Base-by-base conservation (phyloP, 2,113 vertebrate species). In the Copsychus sechellarum region DNA sequence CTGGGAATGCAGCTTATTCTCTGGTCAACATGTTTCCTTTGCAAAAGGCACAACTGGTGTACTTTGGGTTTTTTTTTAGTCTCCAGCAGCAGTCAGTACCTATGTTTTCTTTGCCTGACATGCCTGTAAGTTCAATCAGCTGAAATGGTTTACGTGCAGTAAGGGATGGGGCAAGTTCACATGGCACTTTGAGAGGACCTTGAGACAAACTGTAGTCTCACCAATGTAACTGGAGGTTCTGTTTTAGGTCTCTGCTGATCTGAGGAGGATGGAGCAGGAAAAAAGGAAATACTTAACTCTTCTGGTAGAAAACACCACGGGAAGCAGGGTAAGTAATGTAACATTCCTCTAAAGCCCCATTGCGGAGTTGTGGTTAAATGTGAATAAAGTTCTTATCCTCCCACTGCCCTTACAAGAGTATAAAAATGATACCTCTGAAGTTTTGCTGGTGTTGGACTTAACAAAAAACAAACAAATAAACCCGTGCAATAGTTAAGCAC, bases 1-100 rank as follows among this genome's bases (percentile, higher is more conserved):
- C 95, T 91, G 66, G 91, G 88, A 86, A 88, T 43, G 83, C 83
- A 93, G 93, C 85, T 97, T 82, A 86, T 91, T 86, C 81, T 95
- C 80, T 66, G 31, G 73, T 77, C 71, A 91, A 90, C 64, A 40
- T 0, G 1, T 57, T 96, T 95, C 57, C 65, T 95, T 87, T 84
- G 90, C 72, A 94, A 80, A 95, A 94, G 65, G 72, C 90, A 88
- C 25, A 82, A 95, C 48, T 82, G 62, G 58, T 51, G 43, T 26
- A 33, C 51, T 66, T 62, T 57, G 50, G 60, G 11, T 0, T 1
- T 33, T 54, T 77, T 81, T 69, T 80, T 14, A 25, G 14, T 45
- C 40, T 43, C 31, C 42, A 76, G 50, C 57, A 91, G 66, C 77
- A 79, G n/a, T 31, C 34, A 21, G 33, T 82, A 89, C 33, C 78